phyloP scores from a whole-genome alignment of 1,140 invertebrate species.

The Octopus sinensis region DNA sequence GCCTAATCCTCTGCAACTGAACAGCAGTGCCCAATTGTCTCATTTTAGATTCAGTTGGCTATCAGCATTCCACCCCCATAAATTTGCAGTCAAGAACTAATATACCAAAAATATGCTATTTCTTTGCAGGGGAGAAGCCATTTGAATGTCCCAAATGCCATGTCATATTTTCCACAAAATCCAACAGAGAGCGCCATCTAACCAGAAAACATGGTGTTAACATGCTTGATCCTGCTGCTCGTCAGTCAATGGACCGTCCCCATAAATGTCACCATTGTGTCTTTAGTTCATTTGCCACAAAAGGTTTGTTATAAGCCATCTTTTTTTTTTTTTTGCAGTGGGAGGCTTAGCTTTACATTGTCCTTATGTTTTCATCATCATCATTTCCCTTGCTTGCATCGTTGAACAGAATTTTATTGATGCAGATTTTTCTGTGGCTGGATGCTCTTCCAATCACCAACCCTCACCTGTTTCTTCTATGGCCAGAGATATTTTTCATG shows the following conservation, averaged over 20 bases:
- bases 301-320: slow-evolving; percentile 62
- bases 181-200: slow-evolving; percentile 91
- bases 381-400: neutral
- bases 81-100: too few species aligned
- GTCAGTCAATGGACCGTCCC: slow-evolving; percentile 66
- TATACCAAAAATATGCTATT: neutral
- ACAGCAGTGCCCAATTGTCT: too few species aligned
- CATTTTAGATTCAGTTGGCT: too few species aligned
- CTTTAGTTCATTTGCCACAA: slow-evolving; percentile 79
- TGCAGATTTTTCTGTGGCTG: neutral
- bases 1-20: too few species aligned
- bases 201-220: slow-evolving; percentile 75
- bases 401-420: neutral
- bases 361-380: neutral
- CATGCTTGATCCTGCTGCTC: slow-evolving; percentile 49
- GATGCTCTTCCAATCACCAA: neutral
- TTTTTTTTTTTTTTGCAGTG: neutral
- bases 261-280: slow-evolving; percentile 82
- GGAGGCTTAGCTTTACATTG: neutral
- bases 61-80: too few species aligned
- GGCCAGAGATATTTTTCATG: too few species aligned
- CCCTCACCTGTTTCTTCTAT: neutral
- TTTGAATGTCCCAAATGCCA: slow-evolving; percentile 90
- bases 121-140: slow-evolving; percentile 81
- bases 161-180: slow-evolving; percentile 91